Base-by-base conservation (phyloP, 1,140 invertebrate genomes). In the Platyura marginata region DNA sequence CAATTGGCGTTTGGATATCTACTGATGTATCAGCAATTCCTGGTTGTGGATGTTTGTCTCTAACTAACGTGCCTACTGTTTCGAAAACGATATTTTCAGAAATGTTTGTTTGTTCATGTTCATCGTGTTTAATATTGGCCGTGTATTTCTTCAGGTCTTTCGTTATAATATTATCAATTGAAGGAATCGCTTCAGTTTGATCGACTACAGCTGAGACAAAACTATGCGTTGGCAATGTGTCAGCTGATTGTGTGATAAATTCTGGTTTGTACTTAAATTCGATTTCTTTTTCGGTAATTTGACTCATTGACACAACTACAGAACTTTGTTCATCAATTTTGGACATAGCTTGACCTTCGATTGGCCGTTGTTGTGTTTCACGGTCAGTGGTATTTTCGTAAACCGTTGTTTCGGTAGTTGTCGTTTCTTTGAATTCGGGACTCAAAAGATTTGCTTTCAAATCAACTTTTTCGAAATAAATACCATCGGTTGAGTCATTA, bases 351-450 rank as follows among this genome's bases (percentile, higher is more conserved):
- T n/a, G 6, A 8, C 15, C 15, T 37, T 6, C 8, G 15, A 37
- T 15, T 10, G 16, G 8, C 16, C 16, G 8, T 19, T 29, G 25
- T 13, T 29, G 25, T 29, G 6, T 29, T 8, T 8, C 25, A 29
- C 6, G 13, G 25, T 13, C 25, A 8, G 6, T 13, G 54, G 53
- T 21, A 50, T 47, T 48, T 46, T 51, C 11, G 41, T 16, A 36
- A 36, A 5, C 6, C 6, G 15, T 36, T 10, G 9, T 36, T 36
- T 36, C 34, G 9, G 4, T 16, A n/a, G 34, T 36, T 9, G 15
- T 36, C 34, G 15, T 16, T 36, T 36, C 34, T 6, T 36, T 10
- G 15, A 6, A 6, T 36, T 11, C 34, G 15, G 34, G 15, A 6
- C 4, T 36, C 34, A 9, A 9, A 9, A 11, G 6, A 49, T 1